Conservation (phyloP, 2,113 vertebrate genomes). For the Pituophis catenifer region DNA sequence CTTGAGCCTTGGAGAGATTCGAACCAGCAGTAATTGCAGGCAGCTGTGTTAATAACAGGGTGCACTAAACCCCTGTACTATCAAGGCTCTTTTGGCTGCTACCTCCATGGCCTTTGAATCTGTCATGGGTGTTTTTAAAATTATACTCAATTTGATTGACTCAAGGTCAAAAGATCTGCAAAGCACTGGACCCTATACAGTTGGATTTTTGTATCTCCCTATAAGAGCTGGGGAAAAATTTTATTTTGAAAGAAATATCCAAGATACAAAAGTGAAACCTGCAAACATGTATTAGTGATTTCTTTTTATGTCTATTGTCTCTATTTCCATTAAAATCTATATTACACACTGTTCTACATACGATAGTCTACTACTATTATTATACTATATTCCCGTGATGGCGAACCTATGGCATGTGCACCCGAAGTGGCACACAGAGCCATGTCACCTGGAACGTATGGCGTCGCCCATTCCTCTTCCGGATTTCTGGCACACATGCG, state of each 20-base stretch:
- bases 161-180: not conserved
- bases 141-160: not conserved
- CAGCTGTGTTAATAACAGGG: too few species aligned
- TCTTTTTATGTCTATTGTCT: not conserved
- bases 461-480: too few species aligned
- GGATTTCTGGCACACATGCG: too few species aligned
- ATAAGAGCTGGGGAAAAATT: not conserved
- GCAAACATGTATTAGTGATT: not conserved
- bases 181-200: not conserved
- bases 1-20: too few species aligned
- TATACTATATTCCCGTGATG: not conserved
- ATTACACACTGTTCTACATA: not conserved
- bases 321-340: not conserved
- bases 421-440: too few species aligned
- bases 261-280: not conserved
- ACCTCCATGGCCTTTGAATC: not conserved
- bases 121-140: not conserved
- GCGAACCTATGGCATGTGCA: too few species aligned
- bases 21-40: too few species aligned
- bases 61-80: too few species aligned
- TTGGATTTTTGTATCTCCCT: not conserved
- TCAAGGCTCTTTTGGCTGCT: too few species aligned
- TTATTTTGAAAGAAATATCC: not conserved
- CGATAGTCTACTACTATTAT: not conserved
- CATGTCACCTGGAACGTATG: too few species aligned